Evolutionary conservation across 2,888 invertebrate genomes (phyloP).

Genomic region (Scaptomyza caliginosa): DNA sequence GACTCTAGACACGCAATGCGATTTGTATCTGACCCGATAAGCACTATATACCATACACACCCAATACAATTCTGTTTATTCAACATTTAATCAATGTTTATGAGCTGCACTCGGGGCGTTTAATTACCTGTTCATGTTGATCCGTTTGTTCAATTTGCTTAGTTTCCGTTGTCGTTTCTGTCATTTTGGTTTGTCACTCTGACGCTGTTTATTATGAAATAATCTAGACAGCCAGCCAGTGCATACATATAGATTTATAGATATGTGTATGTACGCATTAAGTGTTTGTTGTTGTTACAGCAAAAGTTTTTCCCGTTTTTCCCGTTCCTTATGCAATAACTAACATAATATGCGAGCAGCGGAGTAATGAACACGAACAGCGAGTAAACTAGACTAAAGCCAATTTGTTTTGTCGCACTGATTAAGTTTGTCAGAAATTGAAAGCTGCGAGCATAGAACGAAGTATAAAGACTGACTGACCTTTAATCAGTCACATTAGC

Average conservation of each 20-base stretch:
- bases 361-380: constrained; percentile 30
- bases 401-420: constrained; percentile 17
- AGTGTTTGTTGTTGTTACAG: constrained; percentile 16
- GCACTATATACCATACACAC: no score
- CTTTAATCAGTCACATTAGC: constrained; percentile 46
- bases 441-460: constrained; percentile 7
- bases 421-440: constrained; percentile 46
- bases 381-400: constrained; percentile 58
- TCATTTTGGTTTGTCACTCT: constrained; percentile 34
- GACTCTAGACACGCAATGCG: background rate
- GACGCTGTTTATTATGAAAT: constrained; percentile 19
- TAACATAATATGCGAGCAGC: constrained; percentile 2
- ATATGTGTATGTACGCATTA: constrained; percentile 11
- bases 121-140: constrained; percentile 61
- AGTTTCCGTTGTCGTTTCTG: constrained; percentile 22
- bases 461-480: constrained; percentile 30
- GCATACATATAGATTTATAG: constrained; percentile 8
- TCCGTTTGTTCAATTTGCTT: constrained; percentile 19
- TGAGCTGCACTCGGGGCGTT: constrained; percentile 7
- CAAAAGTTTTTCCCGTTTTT: background rate
- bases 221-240: background rate
- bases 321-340: background rate
- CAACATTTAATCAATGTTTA: constrained; percentile 35
- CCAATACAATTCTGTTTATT: background rate
- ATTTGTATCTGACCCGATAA: constrained; percentile 25